A percentile compares a stretch with the other conserved stretches of the same genome.
Evolutionary conservation across 1,140 invertebrate species (phyloP).

Genomic region (Zeugodacus cucurbitae): DNA sequence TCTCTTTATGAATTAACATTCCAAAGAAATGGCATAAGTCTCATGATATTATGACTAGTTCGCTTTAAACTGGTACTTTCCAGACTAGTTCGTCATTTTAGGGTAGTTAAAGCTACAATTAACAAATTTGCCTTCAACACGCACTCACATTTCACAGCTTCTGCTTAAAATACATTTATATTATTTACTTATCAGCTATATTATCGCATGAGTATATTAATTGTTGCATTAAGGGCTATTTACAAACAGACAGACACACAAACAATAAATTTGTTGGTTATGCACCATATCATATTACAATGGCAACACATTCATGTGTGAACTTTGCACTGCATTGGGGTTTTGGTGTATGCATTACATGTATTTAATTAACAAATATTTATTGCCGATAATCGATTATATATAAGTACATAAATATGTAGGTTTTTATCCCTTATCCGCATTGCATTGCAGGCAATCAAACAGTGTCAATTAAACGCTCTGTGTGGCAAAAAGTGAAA

Average conservation of each 20-base stretch:
- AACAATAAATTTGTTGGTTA: background rate
- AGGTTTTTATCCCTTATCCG: background rate
- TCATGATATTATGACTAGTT: too few species aligned
- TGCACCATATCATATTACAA: background rate
- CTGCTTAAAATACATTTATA: background rate
- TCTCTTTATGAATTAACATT: too few species aligned
- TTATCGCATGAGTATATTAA: background rate
- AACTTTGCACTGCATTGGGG: background rate
- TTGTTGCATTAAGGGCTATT: background rate
- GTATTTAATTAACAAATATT: slow-evolving; percentile 15
- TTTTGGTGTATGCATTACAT: background rate
- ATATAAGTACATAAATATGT: too few species aligned
- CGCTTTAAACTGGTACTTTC: too few species aligned
- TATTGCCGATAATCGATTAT: slow-evolving; percentile 3
- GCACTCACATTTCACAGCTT: background rate
- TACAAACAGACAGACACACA: background rate
- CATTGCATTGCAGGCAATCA: background rate
- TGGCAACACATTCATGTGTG: background rate
- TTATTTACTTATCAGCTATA: background rate
- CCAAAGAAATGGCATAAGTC: too few species aligned
- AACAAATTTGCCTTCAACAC: background rate
- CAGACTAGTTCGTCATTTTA: background rate
- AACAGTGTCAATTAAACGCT: background rate
- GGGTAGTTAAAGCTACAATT: too few species aligned
- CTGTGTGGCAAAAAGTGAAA: background rate